These are phyloP conservation scores for Sciurus carolinensis DNA, from an alignment of 2,797 vertebrate genomes.

Conservation along the genomic window DNA sequence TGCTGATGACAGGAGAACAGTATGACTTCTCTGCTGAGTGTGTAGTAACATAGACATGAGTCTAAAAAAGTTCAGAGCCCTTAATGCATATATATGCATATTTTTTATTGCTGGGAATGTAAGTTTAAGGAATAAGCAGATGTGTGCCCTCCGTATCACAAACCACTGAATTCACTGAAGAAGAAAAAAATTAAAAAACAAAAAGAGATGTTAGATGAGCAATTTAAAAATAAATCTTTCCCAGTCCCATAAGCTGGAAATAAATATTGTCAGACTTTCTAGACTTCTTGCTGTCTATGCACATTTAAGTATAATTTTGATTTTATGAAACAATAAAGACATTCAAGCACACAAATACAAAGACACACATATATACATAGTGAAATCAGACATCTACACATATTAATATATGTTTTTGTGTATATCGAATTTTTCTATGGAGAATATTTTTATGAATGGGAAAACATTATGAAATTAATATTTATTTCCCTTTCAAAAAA, in stretches of 20 bases:
- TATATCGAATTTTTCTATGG: neutral
- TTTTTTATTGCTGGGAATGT: neutral
- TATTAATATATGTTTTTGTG: neutral
- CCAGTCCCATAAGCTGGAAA: neutral
- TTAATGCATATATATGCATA: neutral
- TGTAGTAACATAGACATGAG: neutral
- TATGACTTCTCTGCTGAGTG: fast-evolving
- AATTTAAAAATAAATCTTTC: neutral
- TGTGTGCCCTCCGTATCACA: neutral
- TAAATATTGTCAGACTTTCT: neutral
- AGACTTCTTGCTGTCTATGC: neutral
- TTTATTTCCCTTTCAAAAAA: neutral
- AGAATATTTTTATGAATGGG: neutral
- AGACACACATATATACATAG: neutral
- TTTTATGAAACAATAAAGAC: neutral
- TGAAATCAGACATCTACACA: neutral
- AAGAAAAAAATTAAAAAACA: neutral
- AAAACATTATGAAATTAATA: neutral
- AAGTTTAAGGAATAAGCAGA: neutral
- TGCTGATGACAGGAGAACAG: fast-evolving
- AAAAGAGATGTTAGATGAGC: neutral
- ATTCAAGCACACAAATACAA: neutral
- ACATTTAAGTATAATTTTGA: neutral
- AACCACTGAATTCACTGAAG: neutral
- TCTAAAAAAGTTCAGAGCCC: fast-evolving